Evolutionary conservation across 2,113 vertebrate genomes (phyloP).

Genomic region (Psammodynastes pulverulentus): DNA sequence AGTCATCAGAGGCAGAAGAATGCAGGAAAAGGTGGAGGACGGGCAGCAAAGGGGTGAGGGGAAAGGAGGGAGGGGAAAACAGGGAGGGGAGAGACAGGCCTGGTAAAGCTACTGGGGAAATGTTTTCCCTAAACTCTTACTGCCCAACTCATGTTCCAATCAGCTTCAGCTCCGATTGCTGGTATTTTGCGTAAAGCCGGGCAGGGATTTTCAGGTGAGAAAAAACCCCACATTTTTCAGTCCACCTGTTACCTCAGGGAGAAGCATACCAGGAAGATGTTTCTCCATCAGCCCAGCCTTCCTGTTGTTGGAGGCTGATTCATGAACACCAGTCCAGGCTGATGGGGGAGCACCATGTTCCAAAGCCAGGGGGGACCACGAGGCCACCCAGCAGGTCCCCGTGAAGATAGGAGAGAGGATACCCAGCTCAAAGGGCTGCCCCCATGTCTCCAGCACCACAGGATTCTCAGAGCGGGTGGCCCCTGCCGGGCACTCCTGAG

Average conservation of each 20-base stretch:
- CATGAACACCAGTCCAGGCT: not conserved
- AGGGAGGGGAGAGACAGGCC: not conserved
- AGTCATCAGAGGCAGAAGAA: not conserved
- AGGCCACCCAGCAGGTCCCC: not conserved
- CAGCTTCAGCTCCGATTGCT: not conserved
- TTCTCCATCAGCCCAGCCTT: not conserved
- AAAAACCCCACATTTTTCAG: not conserved
- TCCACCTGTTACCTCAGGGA: not conserved
- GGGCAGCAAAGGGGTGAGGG: not conserved
- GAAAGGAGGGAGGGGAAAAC: slow-evolving; percentile 24
- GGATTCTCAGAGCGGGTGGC: not conserved
- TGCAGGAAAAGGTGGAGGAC: not conserved
- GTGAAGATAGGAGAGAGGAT: not conserved
- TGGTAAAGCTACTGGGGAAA: not conserved
- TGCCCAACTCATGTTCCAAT: not conserved
- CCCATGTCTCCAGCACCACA: not conserved
- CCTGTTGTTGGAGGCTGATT: not conserved
- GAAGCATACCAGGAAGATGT: not conserved
- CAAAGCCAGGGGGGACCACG: not conserved
- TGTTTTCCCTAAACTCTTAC: not conserved
- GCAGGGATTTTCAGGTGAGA: not conserved
- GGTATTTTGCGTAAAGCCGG: not conserved
- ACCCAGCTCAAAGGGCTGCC: not conserved
- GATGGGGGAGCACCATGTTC: not conserved
- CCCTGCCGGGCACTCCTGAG: not conserved